Percentiles rank a stretch among this genome's conserved stretches.
These are phyloP conservation scores for Cryptus armator DNA, from an alignment of 2,888 invertebrate genomes.

Conservation along the genomic window DNA sequence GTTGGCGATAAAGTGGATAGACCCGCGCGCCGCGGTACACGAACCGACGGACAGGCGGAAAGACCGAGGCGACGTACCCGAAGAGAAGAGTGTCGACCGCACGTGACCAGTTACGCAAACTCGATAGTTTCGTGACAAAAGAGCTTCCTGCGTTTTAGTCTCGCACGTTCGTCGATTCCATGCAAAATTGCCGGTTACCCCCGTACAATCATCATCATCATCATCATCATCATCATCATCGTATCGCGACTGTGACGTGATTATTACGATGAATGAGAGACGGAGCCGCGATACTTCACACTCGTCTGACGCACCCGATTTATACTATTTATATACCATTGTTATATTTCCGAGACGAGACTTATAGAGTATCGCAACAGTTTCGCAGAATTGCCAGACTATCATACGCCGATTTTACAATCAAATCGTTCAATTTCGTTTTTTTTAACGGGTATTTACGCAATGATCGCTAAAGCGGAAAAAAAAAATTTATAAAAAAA, in stretches of 20 bases:
- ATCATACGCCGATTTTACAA: neutral
- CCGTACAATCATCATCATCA: conserved; percentile 16
- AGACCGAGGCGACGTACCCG: conserved; percentile 34
- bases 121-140: conserved; percentile 63
- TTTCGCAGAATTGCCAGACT: conserved; percentile 32
- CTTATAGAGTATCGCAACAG: neutral
- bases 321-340: conserved; percentile 56
- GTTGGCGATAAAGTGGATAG: conserved; percentile 63
- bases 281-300: conserved; percentile 37
- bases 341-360: conserved; percentile 45
- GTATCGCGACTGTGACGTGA: conserved; percentile 28
- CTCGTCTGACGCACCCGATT: conserved; percentile 42
- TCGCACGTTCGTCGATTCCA: conserved; percentile 43
- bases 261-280: conserved; percentile 58
- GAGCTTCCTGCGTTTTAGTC: conserved; percentile 58
- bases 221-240: conserved; percentile 34
- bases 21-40: conserved; percentile 10
- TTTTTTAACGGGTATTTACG: too few relatives aligned
- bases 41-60: conserved; percentile 41
- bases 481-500: too few relatives aligned
- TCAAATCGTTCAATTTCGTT: neutral
- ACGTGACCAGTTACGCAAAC: conserved; percentile 68
- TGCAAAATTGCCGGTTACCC: conserved; percentile 42
- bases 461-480: too few relatives aligned
- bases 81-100: conserved; percentile 54